Percentiles rank a stretch among this genome's conserved stretches.
These are phyloP conservation scores for Andrena hattorfiana DNA, from an alignment of 2,888 invertebrate species.

Conservation along the genomic window DNA sequence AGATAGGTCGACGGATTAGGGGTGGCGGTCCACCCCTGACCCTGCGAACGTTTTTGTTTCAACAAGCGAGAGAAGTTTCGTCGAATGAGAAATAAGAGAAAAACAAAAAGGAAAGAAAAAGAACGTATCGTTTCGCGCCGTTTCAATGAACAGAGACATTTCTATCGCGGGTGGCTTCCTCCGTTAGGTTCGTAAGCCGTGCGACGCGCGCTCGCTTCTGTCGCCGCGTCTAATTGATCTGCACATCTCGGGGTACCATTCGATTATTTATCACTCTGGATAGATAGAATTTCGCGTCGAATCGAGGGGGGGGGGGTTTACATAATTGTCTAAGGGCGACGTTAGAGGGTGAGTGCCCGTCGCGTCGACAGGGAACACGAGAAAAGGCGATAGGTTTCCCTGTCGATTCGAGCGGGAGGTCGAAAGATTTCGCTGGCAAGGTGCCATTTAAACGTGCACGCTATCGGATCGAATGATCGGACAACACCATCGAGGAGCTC, in stretches of 20 bases:
- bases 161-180: constrained; percentile 1
- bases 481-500: background rate
- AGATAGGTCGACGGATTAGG: constrained; percentile 57
- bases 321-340: background rate
- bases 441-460: no score
- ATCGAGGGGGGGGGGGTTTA: background rate
- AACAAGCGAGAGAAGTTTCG: constrained; percentile 42
- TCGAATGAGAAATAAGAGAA: constrained; percentile 27
- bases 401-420: constrained; percentile 23
- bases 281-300: constrained; percentile 27
- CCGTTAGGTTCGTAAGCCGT: constrained; percentile 49
- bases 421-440: background rate
- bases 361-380: constrained; percentile 6
- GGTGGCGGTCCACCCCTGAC: constrained; percentile 26
- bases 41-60: constrained; percentile 20
- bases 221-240: constrained; percentile 29
- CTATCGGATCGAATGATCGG: constrained; percentile 1
- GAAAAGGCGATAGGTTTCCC: background rate
- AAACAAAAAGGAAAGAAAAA: constrained; percentile 40
- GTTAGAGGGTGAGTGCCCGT: background rate
- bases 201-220: constrained; percentile 43
- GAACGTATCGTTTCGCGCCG: constrained; percentile 37
- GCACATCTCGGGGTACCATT: constrained; percentile 8
- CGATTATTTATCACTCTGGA: background rate
- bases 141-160: constrained; percentile 55